These are phyloP conservation scores for Centropyge bicolor DNA, from an alignment of 2,797 vertebrate species.

Conservation along the genomic window DNA sequence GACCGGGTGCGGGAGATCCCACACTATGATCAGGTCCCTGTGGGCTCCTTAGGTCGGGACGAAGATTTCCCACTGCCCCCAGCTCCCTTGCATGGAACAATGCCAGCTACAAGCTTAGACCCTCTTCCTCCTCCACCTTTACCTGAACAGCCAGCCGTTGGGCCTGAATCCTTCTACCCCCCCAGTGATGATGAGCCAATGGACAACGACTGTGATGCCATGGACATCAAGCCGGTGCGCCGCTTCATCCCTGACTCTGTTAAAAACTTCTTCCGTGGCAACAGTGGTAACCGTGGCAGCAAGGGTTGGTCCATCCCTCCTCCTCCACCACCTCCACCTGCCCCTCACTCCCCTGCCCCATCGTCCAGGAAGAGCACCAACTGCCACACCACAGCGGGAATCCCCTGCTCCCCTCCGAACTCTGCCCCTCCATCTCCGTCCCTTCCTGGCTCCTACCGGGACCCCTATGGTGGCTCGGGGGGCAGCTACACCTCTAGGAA, in stretches of 20 bases:
- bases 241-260: constrained; percentile 93
- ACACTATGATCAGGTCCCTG: constrained; percentile 85
- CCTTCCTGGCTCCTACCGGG: constrained; percentile 79
- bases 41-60: constrained; percentile 65
- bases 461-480: constrained; percentile 83
- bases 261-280: constrained; percentile 91
- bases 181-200: constrained; percentile 68
- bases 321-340: constrained; percentile 24
- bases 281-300: constrained; percentile 69
- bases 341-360: constrained; percentile 37
- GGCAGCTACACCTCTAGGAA: constrained; percentile 82
- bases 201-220: constrained; percentile 67
- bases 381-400: constrained; percentile 75
- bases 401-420: constrained; percentile 87
- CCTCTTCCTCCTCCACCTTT: constrained; percentile 90
- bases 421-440: constrained; percentile 87
- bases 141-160: constrained; percentile 86
- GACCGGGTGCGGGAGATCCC: constrained; percentile 77
- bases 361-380: constrained; percentile 47
- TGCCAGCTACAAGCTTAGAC: constrained; percentile 81
- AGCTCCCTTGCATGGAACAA: constrained; percentile 43
- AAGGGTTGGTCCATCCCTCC: constrained; percentile 66
- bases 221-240: constrained; percentile 90
- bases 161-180: constrained; percentile 77
- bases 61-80: constrained; percentile 54